Evolutionary conservation across 2,113 vertebrate species (phyloP).

Genomic region (Hystrix cristata): DNA sequence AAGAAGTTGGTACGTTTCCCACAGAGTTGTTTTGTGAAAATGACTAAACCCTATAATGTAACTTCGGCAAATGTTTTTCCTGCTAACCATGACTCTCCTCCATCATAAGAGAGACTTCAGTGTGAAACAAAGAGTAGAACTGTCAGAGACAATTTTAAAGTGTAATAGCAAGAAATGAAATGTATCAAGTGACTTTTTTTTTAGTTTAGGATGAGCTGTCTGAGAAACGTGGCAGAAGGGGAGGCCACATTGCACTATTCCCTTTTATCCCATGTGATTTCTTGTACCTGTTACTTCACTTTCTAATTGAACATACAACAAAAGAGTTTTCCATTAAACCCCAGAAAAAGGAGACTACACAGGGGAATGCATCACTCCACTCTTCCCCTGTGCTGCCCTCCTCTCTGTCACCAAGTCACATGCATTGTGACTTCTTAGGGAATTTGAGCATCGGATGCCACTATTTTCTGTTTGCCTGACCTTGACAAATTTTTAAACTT

Average conservation of each 20-base stretch:
- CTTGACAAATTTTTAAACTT: constrained; percentile 23
- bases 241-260: not conserved
- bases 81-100: not conserved
- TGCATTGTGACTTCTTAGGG: not conserved
- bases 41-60: not conserved
- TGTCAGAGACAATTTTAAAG: not conserved
- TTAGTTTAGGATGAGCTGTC: not conserved
- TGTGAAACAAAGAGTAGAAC: constrained; percentile 30
- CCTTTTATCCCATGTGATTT: constrained; percentile 21
- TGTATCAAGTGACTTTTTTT: constrained; percentile 7
- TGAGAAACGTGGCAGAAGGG: not conserved
- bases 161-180: constrained; percentile 49
- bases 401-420: not conserved
- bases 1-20: not conserved
- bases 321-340: constrained; percentile 37
- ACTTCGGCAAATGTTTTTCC: constrained; percentile 31
- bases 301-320: constrained; percentile 41
- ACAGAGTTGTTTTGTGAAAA: constrained; percentile 21
- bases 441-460: not conserved
- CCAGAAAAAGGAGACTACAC: not conserved
- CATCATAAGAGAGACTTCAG: not conserved
- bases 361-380: not conserved
- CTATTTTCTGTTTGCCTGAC: constrained; percentile 18
- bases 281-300: constrained; percentile 30
- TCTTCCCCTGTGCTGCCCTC: not conserved